Conservation (phyloP, 2,113 vertebrate genomes). For the Colossoma macropomum region DNA sequence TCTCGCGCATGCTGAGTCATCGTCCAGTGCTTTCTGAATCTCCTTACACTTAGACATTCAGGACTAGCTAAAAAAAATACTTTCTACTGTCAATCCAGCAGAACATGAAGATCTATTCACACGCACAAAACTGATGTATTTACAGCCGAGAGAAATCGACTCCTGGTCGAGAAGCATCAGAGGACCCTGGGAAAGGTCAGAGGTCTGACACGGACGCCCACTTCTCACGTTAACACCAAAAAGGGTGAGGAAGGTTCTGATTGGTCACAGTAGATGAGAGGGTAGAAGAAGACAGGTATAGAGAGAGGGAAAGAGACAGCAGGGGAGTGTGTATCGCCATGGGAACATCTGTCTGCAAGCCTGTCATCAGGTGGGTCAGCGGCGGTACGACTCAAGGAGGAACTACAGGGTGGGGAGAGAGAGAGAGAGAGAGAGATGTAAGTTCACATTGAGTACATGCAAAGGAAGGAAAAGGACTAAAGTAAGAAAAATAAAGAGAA, state of each 20-base stretch:
- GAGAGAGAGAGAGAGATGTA: background rate
- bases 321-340: slow-evolving; percentile 58
- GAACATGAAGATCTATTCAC: background rate
- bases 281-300: background rate
- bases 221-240: slow-evolving; percentile 36
- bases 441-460: no score
- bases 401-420: background rate
- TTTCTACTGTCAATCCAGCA: background rate
- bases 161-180: background rate
- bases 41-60: background rate
- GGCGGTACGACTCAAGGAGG: slow-evolving; percentile 14
- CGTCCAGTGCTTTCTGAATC: background rate
- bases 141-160: slow-evolving; percentile 41
- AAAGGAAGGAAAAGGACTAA: no score
- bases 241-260: slow-evolving; percentile 36
- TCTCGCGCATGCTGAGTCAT: background rate
- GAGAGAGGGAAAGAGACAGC: slow-evolving; percentile 25
- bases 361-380: slow-evolving; percentile 70
- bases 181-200: slow-evolving; percentile 47
- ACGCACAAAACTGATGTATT: slow-evolving; percentile 29
- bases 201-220: slow-evolving; percentile 34
- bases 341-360: slow-evolving; percentile 71
- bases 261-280: slow-evolving; percentile 23
- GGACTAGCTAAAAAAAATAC: background rate
- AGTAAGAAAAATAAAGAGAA: background rate